Percentiles rank a stretch among this genome's conserved stretches.
These are phyloP conservation scores for Melospiza melodia DNA, from an alignment of 2,113 vertebrate genomes.

Conservation along the genomic window DNA sequence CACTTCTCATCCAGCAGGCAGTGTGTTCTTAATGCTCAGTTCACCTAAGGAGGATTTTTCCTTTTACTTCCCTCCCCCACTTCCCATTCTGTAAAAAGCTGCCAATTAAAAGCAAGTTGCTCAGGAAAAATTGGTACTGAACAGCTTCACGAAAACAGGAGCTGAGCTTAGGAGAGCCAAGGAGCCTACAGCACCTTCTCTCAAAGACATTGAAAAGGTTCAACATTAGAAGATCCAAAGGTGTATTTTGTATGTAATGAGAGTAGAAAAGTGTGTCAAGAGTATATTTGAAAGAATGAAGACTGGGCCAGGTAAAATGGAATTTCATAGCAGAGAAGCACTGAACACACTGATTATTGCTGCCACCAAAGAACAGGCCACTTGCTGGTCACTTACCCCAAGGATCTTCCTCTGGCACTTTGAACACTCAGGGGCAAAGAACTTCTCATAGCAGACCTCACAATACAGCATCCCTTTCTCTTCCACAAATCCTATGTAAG, in stretches of 20 bases:
- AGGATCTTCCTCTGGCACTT: conserved; percentile 92
- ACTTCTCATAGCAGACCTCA: conserved; percentile 92
- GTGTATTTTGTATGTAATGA: fast-evolving
- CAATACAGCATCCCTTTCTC: conserved; percentile 91
- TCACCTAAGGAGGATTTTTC: background rate
- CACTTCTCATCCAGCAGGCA: background rate
- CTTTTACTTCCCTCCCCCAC: fast-evolving
- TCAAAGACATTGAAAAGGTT: background rate
- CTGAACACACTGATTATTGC: background rate
- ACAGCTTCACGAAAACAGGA: background rate
- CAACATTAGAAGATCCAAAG: background rate
- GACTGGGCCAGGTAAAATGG: background rate
- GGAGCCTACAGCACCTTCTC: background rate
- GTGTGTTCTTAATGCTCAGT: background rate
- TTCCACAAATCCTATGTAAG: conserved; percentile 90
- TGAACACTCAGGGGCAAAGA: conserved; percentile 90
- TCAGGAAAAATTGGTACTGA: background rate
- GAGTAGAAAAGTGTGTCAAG: background rate
- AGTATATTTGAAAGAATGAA: background rate
- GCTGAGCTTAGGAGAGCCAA: background rate
- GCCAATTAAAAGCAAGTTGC: background rate
- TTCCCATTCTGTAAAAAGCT: background rate
- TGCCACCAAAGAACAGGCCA: background rate
- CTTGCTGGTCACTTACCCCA: conserved; percentile 81
- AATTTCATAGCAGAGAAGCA: background rate